Conservation (phyloP, 2,888 invertebrate species). For the Pristionchus mayeri region DNA sequence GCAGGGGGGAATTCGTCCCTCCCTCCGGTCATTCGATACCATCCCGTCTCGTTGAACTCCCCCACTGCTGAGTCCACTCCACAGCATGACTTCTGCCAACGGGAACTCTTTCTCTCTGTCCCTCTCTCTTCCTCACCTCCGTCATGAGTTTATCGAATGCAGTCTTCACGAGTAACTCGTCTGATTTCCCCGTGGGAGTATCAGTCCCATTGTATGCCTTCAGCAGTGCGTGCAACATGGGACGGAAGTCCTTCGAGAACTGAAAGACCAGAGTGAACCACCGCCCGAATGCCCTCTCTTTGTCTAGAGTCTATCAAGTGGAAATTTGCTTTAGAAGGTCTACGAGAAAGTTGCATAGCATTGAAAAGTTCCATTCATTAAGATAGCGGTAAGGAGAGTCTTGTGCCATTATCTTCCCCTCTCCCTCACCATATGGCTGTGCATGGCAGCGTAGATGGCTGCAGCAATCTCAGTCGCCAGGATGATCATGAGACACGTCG, state of each 20-base stretch:
- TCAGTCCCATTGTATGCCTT: constrained; percentile 76
- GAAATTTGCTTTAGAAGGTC: background rate
- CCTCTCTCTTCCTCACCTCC: constrained; percentile 60
- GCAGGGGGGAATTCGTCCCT: constrained; percentile 73
- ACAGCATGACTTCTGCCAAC: constrained; percentile 71
- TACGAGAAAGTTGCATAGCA: no score
- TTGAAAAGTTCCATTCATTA: no score
- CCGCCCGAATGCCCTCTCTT: background rate
- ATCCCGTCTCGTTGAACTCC: constrained; percentile 71
- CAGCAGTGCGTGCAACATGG: constrained; percentile 70
- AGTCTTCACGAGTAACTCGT: constrained; percentile 69
- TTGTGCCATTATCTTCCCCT: no score
- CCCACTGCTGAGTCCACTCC: constrained; percentile 75
- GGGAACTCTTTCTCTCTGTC: background rate
- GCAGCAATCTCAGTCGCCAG: constrained; percentile 74
- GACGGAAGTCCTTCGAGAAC: constrained; percentile 75
- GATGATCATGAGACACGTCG: constrained; percentile 75
- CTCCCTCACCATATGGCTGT: constrained; percentile 70
- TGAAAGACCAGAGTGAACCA: constrained; percentile 46
- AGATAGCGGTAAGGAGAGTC: no score
- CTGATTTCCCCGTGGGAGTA: constrained; percentile 36
- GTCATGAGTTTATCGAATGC: constrained; percentile 76
- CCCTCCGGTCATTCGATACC: constrained; percentile 68
- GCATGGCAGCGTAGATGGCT: constrained; percentile 74
- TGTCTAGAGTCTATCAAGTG: background rate